phyloP scores from a whole-genome alignment of 2,797 vertebrate species.

The Odontamblyopus lacepedii region DNA sequence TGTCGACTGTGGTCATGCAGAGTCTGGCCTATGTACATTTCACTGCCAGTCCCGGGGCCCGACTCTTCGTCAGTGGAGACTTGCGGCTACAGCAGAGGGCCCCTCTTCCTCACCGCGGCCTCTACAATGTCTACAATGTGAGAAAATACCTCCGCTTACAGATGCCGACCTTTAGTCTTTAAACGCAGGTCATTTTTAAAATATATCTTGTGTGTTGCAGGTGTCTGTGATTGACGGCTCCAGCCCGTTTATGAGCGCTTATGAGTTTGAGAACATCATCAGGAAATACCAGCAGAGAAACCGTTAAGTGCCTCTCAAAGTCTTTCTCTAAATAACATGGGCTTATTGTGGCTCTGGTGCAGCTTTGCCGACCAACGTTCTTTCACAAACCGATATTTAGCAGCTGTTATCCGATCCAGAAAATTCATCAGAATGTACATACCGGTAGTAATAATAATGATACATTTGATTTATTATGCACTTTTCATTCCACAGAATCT shows the following conservation, averaged over 20 bases:
- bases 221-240: slow-evolving; percentile 86
- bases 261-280: slow-evolving; percentile 85
- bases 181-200: background rate
- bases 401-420: too few relatives aligned
- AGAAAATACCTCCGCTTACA: slow-evolving; percentile 42
- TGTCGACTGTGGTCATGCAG: slow-evolving; percentile 94
- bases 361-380: too few relatives aligned
- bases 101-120: slow-evolving; percentile 83
- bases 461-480: too few relatives aligned
- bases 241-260: slow-evolving; percentile 89
- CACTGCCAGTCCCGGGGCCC: slow-evolving; percentile 85
- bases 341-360: background rate
- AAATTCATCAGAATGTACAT: too few relatives aligned
- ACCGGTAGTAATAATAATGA: too few relatives aligned
- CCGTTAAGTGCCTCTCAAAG: slow-evolving; percentile 72
- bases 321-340: background rate
- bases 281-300: slow-evolving; percentile 88
- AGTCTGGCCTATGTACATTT: slow-evolving; percentile 88
- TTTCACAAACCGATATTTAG: too few relatives aligned
- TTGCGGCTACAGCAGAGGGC: slow-evolving; percentile 87
- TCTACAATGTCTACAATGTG: slow-evolving; percentile 88
- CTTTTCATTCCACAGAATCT: too few relatives aligned
- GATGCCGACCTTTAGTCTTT: background rate
- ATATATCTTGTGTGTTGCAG: slow-evolving; percentile 53
- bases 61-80: slow-evolving; percentile 86